Evolutionary conservation across 1,140 invertebrate species (phyloP), one percentile per base, ranked within the genome.

Genomic region (Trissolcus basalis): DNA sequence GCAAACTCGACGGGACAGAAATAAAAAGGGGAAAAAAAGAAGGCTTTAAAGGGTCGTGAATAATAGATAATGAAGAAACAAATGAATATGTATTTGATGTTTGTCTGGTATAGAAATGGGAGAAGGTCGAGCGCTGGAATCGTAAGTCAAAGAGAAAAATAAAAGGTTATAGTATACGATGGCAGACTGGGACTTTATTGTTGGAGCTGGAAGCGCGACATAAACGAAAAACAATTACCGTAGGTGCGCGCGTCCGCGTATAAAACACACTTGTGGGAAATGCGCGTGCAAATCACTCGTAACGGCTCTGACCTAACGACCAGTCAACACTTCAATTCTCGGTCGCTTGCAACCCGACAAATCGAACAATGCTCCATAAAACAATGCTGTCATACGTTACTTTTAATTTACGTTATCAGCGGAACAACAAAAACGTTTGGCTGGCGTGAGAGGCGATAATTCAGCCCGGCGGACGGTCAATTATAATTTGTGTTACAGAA

Each of bases 291-390:
- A 71, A 71, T 71, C 68, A 64, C 59, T 71, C 68, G 51, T 71
- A 58, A 71, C 68, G 41, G 68, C 68, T 14, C 59, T 59, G 59
- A 71, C 68, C 59, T 53, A 58, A 71, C 68, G 68, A 71, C 54
- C 68, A 53, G 51, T 71, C 68, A 53, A 54, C 59, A 61, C 67
- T 71, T 64, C 68, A 54, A 70, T 71, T 56, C 48, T 44, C 51
- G 39, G 51, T 64, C 53, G 44, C 45, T 51, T 63, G 36, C 59
- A 64, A 71, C 63, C 59, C 53, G 59, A 64, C 68, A 71, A 71
- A 71, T 71, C 59, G 68, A 71, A 64, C 68, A 61, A 63, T 63
- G 68, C 68, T 63, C 58, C 59, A 71, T 71, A 71, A 71, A 71
- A 58, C 68, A 71, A 58, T 45, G 53, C 58, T 58, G 68, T 61